Conservation (phyloP, 2,888 invertebrate species). For the Ashinkailepas kermadecensis region DNA sequence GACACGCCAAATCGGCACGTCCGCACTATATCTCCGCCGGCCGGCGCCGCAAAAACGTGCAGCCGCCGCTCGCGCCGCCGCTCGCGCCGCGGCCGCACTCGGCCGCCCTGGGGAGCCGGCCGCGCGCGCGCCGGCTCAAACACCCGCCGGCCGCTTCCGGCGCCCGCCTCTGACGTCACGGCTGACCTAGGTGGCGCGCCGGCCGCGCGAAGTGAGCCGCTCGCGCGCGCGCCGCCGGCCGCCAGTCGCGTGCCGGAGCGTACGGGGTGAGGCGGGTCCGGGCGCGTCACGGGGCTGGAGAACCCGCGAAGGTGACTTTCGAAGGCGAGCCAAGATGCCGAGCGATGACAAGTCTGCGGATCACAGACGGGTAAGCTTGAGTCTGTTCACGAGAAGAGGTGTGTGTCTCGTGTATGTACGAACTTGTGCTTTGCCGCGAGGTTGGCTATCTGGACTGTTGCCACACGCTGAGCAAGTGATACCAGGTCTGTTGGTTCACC, state of each 20-base stretch:
- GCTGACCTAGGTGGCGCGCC: not conserved
- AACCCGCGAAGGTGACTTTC: not conserved
- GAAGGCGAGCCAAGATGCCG: not conserved
- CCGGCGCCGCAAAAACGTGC: too few species aligned
- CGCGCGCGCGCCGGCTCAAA: not conserved
- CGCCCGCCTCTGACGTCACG: not conserved
- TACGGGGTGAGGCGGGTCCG: not conserved
- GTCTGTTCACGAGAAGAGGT: not conserved
- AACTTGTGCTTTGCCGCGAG: too few species aligned
- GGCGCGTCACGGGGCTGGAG: not conserved
- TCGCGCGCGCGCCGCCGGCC: not conserved
- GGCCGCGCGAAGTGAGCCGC: not conserved
- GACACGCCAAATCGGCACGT: too few species aligned
- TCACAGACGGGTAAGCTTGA: not conserved
- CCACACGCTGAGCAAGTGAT: too few species aligned
- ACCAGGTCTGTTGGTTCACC: too few species aligned
- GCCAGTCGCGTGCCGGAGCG: constrained; percentile 5
- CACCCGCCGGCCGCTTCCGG: not conserved
- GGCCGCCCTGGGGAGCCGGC: not conserved
- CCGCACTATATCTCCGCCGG: too few species aligned
- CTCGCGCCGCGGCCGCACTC: too few species aligned
- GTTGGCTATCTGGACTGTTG: too few species aligned
- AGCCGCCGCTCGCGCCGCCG: not conserved
- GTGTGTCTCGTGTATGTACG: too few species aligned
- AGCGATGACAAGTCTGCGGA: not conserved